Percentiles rank a stretch among this genome's conserved stretches.
These are phyloP conservation scores for Onychostruthus taczanowskii DNA, from an alignment of 2,113 vertebrate species.

Conservation along the genomic window DNA sequence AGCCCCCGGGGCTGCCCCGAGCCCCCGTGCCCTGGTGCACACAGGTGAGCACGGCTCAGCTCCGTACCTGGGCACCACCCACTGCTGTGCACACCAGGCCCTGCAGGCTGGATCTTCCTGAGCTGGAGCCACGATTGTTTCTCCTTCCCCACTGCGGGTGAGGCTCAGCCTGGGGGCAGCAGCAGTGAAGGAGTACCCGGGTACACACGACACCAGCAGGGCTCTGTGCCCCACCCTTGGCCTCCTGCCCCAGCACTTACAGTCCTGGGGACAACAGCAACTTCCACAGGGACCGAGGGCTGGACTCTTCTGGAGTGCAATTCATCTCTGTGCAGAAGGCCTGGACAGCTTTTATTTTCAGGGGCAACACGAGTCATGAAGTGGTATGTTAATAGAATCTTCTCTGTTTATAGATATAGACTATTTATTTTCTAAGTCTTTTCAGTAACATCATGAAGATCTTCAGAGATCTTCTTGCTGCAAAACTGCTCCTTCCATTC, in stretches of 20 bases:
- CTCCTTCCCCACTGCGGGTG: background rate
- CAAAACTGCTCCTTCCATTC: constrained; percentile 16
- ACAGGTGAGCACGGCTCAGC: background rate
- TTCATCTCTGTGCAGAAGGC: background rate
- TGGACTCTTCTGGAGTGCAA: background rate
- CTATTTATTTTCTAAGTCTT: constrained; percentile 54
- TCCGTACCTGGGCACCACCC: background rate
- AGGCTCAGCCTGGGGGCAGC: background rate
- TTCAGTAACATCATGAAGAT: constrained; percentile 35
- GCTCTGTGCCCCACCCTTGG: background rate
- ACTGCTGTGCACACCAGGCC: background rate
- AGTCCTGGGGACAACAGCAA: background rate
- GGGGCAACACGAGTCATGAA: constrained; percentile 16
- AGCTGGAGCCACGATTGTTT: background rate
- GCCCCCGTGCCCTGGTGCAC: background rate
- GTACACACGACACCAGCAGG: background rate
- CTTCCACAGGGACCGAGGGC: background rate
- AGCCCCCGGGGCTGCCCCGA: background rate
- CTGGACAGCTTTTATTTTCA: background rate
- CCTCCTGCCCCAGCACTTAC: background rate
- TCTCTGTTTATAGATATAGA: constrained; percentile 60
- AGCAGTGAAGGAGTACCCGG: background rate
- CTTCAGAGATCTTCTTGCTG: constrained; percentile 24
- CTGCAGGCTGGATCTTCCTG: background rate
- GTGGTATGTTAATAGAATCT: constrained; percentile 54